Evolutionary conservation across 2,797 vertebrate species (phyloP), one percentile per base, ranked within the genome.

Genomic region (Lacerta viridis): DNA sequence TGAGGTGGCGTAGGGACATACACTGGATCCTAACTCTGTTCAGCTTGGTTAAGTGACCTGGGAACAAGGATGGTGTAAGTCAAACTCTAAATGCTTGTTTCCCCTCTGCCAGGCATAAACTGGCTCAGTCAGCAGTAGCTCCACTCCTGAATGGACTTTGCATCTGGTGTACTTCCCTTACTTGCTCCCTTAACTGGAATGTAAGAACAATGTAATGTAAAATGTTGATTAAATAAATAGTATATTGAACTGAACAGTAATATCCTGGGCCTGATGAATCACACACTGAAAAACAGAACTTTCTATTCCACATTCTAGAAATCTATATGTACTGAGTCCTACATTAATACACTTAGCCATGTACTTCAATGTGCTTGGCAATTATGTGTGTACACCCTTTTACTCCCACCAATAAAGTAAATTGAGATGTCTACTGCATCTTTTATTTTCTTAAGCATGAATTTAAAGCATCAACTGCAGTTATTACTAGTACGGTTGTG

Each of bases 381-480:
- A 82, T 68, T 41, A 15, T 68, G 64, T 43, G 27, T 20, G 80
- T 29, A 39, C 18, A 33, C 15, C 10, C 25, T 29, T n/a, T 36
- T 39, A 27, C 20, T 80, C 33, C 6, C 17, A 46, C 41, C 27
- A n/a, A 11, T 8, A 2, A 69, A n/a, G 15, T 46, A 17, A 66
- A 69, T 18, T 33, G 17, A 59, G 36, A 25, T 46, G n/a, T 15
- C 20, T 36, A 46, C 15, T 50, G n/a, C 4, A 7, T n/a, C 11
- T 88, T 41, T 39, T 17, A 89, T 18, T 50, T 71, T n/a, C n/a
- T 10, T 10, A 33, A 80, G 50, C 15, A 59, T 59, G 85, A 89
- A 87, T 88, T 86, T 92, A 89, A 43, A 92, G 64, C 43, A 43
- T 8, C 8, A 1, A 41, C 18, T 83, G n/a, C 18, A 20, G 29